phyloP scores from a whole-genome alignment of 1,140 invertebrate species.

The Nasonia giraulti region DNA sequence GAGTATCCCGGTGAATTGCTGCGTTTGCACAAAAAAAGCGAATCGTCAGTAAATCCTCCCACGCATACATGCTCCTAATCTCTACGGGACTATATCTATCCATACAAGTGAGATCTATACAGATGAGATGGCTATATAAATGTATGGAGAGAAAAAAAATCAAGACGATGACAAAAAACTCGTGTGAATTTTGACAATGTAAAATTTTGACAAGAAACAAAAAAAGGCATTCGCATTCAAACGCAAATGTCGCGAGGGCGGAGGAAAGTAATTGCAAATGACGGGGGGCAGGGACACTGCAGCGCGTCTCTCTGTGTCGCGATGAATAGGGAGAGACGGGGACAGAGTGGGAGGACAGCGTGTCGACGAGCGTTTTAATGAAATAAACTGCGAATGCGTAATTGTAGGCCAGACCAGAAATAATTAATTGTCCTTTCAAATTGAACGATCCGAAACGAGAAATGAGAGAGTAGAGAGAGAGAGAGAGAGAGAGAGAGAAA shows the following conservation, averaged over 20 bases:
- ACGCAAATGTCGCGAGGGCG: conserved; percentile 16
- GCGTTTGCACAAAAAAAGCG: conserved; percentile 52
- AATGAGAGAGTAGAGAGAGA: conserved; percentile 1
- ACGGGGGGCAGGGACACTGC: background rate
- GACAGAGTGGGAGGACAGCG: background rate
- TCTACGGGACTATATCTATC: background rate
- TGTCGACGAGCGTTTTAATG: conserved; percentile 41
- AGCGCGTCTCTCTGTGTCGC: background rate
- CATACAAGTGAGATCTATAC: background rate
- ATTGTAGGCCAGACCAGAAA: conserved; percentile 49
- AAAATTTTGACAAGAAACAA: conserved; percentile 1
- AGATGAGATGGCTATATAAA: background rate
- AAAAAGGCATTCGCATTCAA: background rate
- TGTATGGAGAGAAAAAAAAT: background rate
- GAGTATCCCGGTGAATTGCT: conserved; percentile 64
- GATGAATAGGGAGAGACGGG: conserved; percentile 33
- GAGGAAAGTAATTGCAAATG: conserved; percentile 24
- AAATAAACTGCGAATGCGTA: conserved; percentile 49
- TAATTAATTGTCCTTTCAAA: conserved; percentile 51
- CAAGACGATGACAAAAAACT: background rate
- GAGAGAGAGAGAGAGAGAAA: background rate
- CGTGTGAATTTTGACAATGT: conserved; percentile 15
- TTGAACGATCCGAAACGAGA: conserved; percentile 44
- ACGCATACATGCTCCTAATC: background rate
- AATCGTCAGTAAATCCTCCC: conserved; percentile 9